Evolutionary conservation across 2,113 vertebrate genomes (phyloP).

Genomic region (Muntiacus reevesi): DNA sequence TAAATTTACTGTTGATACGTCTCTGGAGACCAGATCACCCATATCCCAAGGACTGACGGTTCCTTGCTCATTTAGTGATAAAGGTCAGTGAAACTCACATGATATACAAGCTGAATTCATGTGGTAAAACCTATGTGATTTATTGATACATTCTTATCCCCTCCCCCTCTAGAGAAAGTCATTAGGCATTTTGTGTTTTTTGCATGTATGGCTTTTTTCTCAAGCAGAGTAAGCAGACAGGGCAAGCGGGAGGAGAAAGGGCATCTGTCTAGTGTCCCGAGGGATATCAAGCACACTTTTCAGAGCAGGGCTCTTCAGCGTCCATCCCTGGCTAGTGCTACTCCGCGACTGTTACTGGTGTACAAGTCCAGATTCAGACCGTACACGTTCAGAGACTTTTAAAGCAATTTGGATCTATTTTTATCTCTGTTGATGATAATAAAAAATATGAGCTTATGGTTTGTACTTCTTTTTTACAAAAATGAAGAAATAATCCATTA

Average conservation of each 20-base stretch:
- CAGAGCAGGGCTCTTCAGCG: neutral
- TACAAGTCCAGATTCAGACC: neutral
- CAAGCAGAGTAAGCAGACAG: neutral
- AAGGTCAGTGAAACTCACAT: neutral
- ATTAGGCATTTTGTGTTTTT: neutral
- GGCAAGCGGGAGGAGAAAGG: neutral
- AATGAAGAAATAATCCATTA: neutral
- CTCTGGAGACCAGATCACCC: neutral
- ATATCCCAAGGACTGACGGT: neutral
- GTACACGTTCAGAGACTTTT: neutral
- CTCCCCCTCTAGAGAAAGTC: neutral
- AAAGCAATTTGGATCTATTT: neutral
- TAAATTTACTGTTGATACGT: neutral
- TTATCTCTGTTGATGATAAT: neutral
- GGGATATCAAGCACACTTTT: neutral
- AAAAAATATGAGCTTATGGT: neutral
- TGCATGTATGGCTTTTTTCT: neutral
- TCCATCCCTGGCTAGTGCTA: neutral
- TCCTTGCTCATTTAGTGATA: neutral
- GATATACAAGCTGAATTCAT: neutral
- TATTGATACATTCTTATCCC: neutral
- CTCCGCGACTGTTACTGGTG: neutral
- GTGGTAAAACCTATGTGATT: neutral
- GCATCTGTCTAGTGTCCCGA: neutral
- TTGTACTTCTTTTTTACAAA: neutral